These are phyloP conservation scores for Nesoenas mayeri DNA, from an alignment of 2,113 vertebrate species.

Conservation along the genomic window DNA sequence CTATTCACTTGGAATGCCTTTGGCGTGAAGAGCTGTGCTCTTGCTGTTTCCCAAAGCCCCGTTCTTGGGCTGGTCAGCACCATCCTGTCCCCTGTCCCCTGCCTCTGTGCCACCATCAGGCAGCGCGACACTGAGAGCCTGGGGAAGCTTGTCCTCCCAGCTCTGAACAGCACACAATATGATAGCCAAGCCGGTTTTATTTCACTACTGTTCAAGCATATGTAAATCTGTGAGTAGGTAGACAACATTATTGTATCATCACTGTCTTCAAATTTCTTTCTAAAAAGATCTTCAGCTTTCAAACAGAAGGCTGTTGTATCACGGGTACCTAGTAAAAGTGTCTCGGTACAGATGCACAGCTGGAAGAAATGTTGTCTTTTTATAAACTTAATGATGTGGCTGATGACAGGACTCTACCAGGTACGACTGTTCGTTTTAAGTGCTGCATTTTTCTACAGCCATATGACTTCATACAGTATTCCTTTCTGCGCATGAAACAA, in stretches of 20 bases:
- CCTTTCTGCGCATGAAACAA: neutral
- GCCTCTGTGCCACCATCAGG: no score
- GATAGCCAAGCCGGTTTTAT: neutral
- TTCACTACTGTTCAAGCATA: neutral
- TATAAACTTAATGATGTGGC: neutral
- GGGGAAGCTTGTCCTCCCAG: neutral
- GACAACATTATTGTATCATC: neutral
- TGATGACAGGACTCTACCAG: neutral
- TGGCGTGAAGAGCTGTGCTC: neutral
- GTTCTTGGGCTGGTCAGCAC: neutral
- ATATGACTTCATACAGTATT: neutral
- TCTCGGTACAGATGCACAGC: neutral
- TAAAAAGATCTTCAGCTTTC: neutral
- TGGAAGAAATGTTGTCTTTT: neutral
- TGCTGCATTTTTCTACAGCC: neutral
- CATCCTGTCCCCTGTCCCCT: neutral
- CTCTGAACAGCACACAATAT: neutral
- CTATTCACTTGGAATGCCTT: neutral
- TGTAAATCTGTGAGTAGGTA: neutral
- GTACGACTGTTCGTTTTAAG: fast-evolving
- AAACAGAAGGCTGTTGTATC: neutral
- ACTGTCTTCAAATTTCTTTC: neutral
- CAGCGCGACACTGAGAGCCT: fast-evolving
- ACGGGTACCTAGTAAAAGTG: neutral
- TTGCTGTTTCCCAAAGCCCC: neutral